Evolutionary conservation across 2,888 invertebrate genomes (phyloP).

Genomic region (Drosophila eohydei): DNA sequence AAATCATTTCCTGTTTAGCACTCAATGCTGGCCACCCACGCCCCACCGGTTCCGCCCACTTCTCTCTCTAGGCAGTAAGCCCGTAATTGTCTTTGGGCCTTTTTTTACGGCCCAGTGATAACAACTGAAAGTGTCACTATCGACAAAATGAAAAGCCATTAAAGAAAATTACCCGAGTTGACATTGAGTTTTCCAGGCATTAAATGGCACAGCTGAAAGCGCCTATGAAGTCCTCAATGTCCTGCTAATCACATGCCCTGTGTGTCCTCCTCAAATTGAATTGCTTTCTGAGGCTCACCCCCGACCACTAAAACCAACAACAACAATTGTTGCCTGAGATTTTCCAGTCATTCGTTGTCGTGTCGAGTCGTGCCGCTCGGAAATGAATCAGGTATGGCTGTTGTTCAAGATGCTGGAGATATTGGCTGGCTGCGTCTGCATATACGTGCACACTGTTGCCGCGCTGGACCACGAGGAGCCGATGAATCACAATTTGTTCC

Average conservation of each 20-base stretch:
- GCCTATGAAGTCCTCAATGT: constrained; percentile 38
- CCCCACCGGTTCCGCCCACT: neutral
- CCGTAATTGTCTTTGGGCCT: constrained; percentile 70
- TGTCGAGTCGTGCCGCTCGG: neutral
- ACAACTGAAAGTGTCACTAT: constrained; percentile 79
- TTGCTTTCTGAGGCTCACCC: constrained; percentile 47
- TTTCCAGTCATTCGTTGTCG: constrained; percentile 14
- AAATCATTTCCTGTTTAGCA: constrained; percentile 80
- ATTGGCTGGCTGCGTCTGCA: constrained; percentile 32
- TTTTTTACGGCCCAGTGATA: constrained; percentile 76
- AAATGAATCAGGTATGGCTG: constrained; percentile 73
- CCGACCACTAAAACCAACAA: constrained; percentile 14
- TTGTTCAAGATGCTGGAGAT: constrained; percentile 46
- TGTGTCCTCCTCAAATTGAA: constrained; percentile 53
- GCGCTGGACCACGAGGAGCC: constrained; percentile 55
- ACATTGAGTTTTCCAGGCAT: constrained; percentile 58
- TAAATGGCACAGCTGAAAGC: constrained; percentile 65
- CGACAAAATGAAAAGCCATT: constrained; percentile 79
- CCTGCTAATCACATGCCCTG: constrained; percentile 67
- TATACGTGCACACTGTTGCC: constrained; percentile 54
- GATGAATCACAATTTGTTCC: constrained; percentile 63
- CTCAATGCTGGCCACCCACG: constrained; percentile 49
- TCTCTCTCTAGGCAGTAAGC: constrained; percentile 10
- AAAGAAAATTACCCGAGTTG: constrained; percentile 77
- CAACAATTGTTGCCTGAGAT: constrained; percentile 20